Percentiles rank a stretch among this genome's conserved stretches.
These are phyloP conservation scores for Eulithis prunata DNA, from an alignment of 2,888 invertebrate species.

Conservation along the genomic window DNA sequence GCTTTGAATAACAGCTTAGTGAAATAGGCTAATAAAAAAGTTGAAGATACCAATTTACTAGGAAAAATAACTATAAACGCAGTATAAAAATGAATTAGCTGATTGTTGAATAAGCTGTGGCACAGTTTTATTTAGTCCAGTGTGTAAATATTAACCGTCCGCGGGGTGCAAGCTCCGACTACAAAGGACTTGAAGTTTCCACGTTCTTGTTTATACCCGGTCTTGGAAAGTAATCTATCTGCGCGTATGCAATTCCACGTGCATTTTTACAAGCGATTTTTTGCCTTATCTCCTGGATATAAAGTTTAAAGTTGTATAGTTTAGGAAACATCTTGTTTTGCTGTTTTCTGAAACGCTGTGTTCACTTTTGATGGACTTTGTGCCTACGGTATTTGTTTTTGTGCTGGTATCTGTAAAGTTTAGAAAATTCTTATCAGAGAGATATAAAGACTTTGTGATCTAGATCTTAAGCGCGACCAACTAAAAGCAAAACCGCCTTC, in stretches of 20 bases:
- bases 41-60: too few species aligned
- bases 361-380: conserved; percentile 25
- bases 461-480: too few species aligned
- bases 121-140: conserved; percentile 32
- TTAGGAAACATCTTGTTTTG: conserved; percentile 8
- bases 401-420: conserved; percentile 12
- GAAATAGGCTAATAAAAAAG: too few species aligned
- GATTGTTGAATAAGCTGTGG: not conserved
- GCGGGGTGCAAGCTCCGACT: conserved; percentile 31
- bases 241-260: conserved; percentile 25
- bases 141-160: conserved; percentile 36
- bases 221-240: conserved; percentile 41
- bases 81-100: not conserved
- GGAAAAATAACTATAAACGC: not conserved
- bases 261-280: conserved; percentile 1
- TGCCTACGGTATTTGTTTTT: conserved; percentile 11
- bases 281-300: not conserved
- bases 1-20: too few species aligned
- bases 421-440: not conserved
- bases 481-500: too few species aligned
- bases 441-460: not conserved
- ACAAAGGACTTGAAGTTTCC: conserved; percentile 41
- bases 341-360: conserved; percentile 6
- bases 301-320: conserved; percentile 8
- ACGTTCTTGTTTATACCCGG: conserved; percentile 37